A percentile compares a stretch with the other conserved stretches of the same genome.
These are phyloP conservation scores for Harmothoe impar DNA, from an alignment of 2,888 invertebrate genomes.

Conservation along the genomic window DNA sequence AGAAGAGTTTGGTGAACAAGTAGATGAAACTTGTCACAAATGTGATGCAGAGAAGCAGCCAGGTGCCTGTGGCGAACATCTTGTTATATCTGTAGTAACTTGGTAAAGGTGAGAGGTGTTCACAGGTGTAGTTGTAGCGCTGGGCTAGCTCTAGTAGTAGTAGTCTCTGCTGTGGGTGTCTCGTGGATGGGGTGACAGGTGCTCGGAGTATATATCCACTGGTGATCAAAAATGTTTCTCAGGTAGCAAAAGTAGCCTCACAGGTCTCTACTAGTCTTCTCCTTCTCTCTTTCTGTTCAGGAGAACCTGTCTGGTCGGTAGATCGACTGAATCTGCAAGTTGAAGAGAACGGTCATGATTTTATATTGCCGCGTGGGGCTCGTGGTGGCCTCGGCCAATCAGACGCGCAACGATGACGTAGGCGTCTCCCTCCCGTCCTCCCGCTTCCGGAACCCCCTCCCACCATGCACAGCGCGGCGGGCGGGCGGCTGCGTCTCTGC, in stretches of 20 bases:
- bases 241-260: background rate
- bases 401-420: background rate
- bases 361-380: background rate
- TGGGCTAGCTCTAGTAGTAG: background rate
- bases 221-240: background rate
- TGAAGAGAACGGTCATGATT: background rate
- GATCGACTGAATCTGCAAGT: constrained; percentile 26
- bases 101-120: background rate
- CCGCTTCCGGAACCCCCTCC: background rate
- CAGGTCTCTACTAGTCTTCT: background rate
- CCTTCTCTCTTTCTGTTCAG: background rate
- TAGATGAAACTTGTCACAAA: constrained; percentile 49
- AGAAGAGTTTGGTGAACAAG: constrained; percentile 61
- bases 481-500: background rate
- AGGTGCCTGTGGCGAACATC: constrained; percentile 63
- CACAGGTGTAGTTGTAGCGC: background rate
- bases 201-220: background rate
- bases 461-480: background rate
- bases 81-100: background rate
- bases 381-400: background rate
- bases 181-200: background rate
- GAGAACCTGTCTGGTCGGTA: constrained; percentile 11
- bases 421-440: background rate
- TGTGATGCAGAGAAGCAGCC: constrained; percentile 54
- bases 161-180: background rate